Percentiles rank a stretch among this genome's conserved stretches.
phyloP scores from a whole-genome alignment of 1,140 invertebrate species.

The Drosophila arawakana region DNA sequence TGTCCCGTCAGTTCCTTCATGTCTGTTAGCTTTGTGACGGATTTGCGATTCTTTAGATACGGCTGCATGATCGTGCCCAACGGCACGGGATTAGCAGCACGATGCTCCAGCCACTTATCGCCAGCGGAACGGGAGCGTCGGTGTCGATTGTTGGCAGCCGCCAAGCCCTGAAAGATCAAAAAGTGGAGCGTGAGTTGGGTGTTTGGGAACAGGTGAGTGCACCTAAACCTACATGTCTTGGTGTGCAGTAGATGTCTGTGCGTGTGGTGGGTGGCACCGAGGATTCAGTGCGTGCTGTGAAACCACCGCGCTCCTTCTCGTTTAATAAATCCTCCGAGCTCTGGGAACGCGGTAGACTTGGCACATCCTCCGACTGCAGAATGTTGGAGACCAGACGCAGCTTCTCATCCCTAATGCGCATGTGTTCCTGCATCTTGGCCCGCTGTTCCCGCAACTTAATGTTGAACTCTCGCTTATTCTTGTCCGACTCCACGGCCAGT shows the following conservation, averaged over 20 bases:
- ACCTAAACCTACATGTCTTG: slow-evolving; percentile 65
- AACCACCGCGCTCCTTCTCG: slow-evolving; percentile 49
- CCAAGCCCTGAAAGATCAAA: slow-evolving; percentile 83
- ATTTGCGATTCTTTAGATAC: slow-evolving; percentile 91
- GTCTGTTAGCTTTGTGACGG: slow-evolving; percentile 91
- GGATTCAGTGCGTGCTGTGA: slow-evolving; percentile 61
- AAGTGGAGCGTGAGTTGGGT: not conserved
- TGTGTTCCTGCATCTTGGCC: slow-evolving; percentile 86
- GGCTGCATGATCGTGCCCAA: slow-evolving; percentile 96
- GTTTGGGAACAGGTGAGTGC: too few relatives aligned
- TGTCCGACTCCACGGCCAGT: slow-evolving; percentile 89
- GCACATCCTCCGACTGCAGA: slow-evolving; percentile 78
- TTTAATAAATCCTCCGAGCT: slow-evolving; percentile 73
- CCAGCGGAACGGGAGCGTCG: slow-evolving; percentile 91
- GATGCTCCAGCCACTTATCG: slow-evolving; percentile 96
- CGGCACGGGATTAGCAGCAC: slow-evolving; percentile 89
- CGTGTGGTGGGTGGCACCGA: slow-evolving; percentile 56
- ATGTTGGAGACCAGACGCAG: slow-evolving; percentile 84
- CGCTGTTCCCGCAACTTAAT: slow-evolving; percentile 88
- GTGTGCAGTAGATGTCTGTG: slow-evolving; percentile 70
- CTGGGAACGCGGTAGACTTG: slow-evolving; percentile 68
- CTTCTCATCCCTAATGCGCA: slow-evolving; percentile 86
- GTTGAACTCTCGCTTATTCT: slow-evolving; percentile 88
- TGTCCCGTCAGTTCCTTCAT: slow-evolving; percentile 90
- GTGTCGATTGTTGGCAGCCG: slow-evolving; percentile 90